Evolutionary conservation across 2,113 vertebrate genomes (phyloP), one percentile per base, ranked within the genome.

Genomic region (Glaucomys volans): DNA sequence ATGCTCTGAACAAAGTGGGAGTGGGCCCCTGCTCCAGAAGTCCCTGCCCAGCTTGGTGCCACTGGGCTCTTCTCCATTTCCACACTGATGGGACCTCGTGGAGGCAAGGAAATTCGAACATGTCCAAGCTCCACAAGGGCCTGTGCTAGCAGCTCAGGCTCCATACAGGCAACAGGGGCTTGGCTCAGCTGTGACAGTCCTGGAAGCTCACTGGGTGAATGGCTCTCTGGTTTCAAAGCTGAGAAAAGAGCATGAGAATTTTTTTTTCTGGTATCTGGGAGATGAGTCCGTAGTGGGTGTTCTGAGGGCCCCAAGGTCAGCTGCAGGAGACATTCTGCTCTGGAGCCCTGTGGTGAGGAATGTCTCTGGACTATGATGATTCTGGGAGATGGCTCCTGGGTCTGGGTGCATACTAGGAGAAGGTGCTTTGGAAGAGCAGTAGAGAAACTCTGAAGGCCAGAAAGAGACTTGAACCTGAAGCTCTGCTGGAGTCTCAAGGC

Each of bases 41-140:
- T 90, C 0, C 91, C 47, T 80, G 96, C 93, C 98, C n/a, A n/a
- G n/a, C n/a, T n/a, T n/a, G 97, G 89, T 67, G 96, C 98, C 97
- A 47, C 0, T 35, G 85, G 62, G 93, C 98, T n/a, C 96, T 98
- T 97, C 94, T 0, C 98, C 98, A 91, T 97, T 98, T 96, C 99
- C 98, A 99, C 93, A 99, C 98, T 0, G 98, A 98, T 71, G 99
- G 99, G 94, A 98, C 98, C 0, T 98, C 95, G 10, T 98, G 98
- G 32, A 99, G 99, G 99, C 98, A 28, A 99, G 99, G 99, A 98
- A 99, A 99, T 20, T 98, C 99, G 94, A 99, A 99, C 5, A 99
- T 98, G 75, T 98, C 98, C 98, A 99, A 98, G 24, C 98, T 69
- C 22, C 97, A 64, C 99, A 98, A 99, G 79, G 97, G 97, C 4